Percentiles rank a stretch among this genome's conserved stretches.
Evolutionary conservation across 2,888 invertebrate species (phyloP).

Genomic region (Amaurobius ferox): DNA sequence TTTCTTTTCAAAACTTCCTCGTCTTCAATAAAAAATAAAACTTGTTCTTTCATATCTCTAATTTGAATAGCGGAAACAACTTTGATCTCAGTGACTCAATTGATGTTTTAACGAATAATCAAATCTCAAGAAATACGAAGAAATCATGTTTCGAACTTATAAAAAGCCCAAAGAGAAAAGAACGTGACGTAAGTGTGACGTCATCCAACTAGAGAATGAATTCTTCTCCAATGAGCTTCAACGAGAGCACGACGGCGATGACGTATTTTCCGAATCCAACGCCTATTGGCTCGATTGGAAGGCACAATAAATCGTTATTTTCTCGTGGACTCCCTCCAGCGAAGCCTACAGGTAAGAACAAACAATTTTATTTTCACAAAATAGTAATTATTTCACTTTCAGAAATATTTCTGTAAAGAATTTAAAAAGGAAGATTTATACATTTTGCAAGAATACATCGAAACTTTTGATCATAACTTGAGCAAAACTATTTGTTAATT

Average conservation of each 20-base stretch:
- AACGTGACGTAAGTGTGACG: constrained; percentile 13
- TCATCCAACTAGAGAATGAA: constrained; percentile 24
- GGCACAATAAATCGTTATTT: constrained; percentile 30
- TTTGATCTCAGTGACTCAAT: too few species aligned
- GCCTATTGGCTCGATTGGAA: constrained; percentile 22
- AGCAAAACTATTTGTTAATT: too few species aligned
- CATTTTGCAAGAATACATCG: too few species aligned
- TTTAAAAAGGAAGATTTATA: too few species aligned
- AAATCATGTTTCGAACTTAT: constrained; percentile 59
- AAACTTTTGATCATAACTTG: too few species aligned
- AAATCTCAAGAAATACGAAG: too few species aligned
- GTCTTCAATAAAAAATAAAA: too few species aligned
- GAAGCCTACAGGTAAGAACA: constrained; percentile 49
- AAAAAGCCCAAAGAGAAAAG: constrained; percentile 58
- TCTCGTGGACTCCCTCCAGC: constrained; percentile 25
- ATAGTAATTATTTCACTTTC: not conserved
- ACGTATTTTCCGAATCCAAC: constrained; percentile 37
- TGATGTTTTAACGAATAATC: too few species aligned
- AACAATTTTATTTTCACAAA: not conserved
- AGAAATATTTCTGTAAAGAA: too few species aligned
- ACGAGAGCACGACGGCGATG: constrained; percentile 50
- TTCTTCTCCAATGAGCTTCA: constrained; percentile 14
- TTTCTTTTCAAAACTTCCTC: too few species aligned
- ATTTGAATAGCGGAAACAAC: too few species aligned
- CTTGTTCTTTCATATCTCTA: too few species aligned